phyloP scores from a whole-genome alignment of 2,888 invertebrate species.

The Petrolisthes cinctipes region DNA sequence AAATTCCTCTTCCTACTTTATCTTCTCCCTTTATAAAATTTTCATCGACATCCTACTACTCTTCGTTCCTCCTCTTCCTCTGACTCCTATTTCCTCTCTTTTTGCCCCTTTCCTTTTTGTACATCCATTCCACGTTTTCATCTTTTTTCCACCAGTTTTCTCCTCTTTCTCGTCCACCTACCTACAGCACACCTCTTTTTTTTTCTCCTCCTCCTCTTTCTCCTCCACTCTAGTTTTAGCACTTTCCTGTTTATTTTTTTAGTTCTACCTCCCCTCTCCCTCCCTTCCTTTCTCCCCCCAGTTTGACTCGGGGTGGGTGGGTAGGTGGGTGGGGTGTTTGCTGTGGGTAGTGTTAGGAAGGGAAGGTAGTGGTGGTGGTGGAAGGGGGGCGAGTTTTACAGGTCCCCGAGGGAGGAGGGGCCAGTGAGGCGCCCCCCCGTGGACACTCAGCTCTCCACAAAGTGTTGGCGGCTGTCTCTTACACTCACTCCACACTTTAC shows the following conservation, averaged over 20 bases:
- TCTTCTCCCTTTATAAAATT: too few relatives aligned
- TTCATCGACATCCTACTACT: too few relatives aligned
- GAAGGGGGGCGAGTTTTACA: slow-evolving; percentile 40
- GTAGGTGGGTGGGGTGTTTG: neutral
- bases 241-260: neutral
- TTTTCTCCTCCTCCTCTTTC: neutral
- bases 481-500: slow-evolving; percentile 33
- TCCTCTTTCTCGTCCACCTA: neutral
- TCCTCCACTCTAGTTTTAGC: neutral
- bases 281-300: slow-evolving; percentile 1
- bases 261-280: neutral
- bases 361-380: neutral
- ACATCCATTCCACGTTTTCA: neutral
- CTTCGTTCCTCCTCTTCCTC: neutral
- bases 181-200: neutral
- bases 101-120: neutral
- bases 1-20: too few relatives aligned
- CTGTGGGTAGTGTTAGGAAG: neutral
- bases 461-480: slow-evolving; percentile 42
- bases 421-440: slow-evolving; percentile 32
- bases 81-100: neutral
- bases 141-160: neutral
- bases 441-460: slow-evolving; percentile 41
- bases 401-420: slow-evolving; percentile 48
- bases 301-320: neutral